Evolutionary conservation across 2,888 invertebrate genomes (phyloP), one percentile per base, ranked within the genome.

Genomic region (Agonopterix alstromeriana): DNA sequence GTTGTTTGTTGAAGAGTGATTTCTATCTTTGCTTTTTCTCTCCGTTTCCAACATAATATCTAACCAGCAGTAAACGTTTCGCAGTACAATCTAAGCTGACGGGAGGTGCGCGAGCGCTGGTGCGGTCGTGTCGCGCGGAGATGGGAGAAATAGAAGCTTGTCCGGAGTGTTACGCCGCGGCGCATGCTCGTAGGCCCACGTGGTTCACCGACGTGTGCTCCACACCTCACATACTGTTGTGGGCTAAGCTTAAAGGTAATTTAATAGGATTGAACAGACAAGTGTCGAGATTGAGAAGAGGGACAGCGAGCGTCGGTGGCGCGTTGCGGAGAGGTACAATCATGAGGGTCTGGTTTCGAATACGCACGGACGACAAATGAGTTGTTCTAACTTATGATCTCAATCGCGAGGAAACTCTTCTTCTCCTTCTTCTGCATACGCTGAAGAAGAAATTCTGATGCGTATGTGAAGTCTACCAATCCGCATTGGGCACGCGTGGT

Each of bases 171-270:
- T 98, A 98, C 80, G 87, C 92, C 44, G 95, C 94, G 64, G 97
- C 97, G 4, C 95, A 96, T 68, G 93, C 94, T 0, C 91, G 94
- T 36, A 90, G 92, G 47, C 92, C 94, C 50, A 92, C 93, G 0
- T 98, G 98, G 97, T 98, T 98, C 81, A 93, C 95, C 0, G 95
- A 97, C 69, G 96, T 97, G 2, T 98, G 98, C 82, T 93, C 94
- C 14, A 93, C 93, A 49, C 98, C 98, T 0, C 98, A 98, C 84
- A 87, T 96, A 10, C 80, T 98, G 49, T 93, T 98, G 0, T 99
- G 98, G 98, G 98, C 98, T 0, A 98, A 98, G 76, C 88, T 98
- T 9, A 97, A 98, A 88, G 98, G 93, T 79, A 65, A 38, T 3
- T 38, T n/a, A 5, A 9, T 5, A 8, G 9, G 38, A 38, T 1